These are phyloP conservation scores for Laspeyria flexula DNA, from an alignment of 2,888 invertebrate species.

Conservation along the genomic window DNA sequence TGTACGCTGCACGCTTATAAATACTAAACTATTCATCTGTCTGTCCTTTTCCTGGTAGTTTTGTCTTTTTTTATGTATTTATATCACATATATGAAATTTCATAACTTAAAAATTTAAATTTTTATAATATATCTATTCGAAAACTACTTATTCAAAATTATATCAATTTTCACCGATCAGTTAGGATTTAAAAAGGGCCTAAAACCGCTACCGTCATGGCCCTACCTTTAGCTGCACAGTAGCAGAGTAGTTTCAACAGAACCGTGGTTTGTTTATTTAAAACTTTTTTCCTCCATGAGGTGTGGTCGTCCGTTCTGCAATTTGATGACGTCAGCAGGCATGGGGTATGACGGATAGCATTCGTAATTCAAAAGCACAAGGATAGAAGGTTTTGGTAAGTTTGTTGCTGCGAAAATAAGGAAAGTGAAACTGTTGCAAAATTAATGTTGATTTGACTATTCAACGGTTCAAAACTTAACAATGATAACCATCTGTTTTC, in stretches of 20 bases:
- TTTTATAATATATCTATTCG: no score
- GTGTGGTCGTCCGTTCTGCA: slow-evolving; percentile 61
- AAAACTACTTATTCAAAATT: no score
- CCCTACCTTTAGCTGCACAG: slow-evolving; percentile 28
- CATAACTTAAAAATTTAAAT: no score
- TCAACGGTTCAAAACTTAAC: no score
- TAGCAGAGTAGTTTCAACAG: slow-evolving; percentile 62
- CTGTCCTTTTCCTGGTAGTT: no score
- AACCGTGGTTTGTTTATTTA: slow-evolving; percentile 71
- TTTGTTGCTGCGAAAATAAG: not conserved
- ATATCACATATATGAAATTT: no score
- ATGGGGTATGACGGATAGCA: slow-evolving; percentile 40
- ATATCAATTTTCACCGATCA: no score
- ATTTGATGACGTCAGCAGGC: slow-evolving; percentile 57
- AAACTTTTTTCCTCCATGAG: slow-evolving; percentile 69
- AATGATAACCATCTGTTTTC: no score
- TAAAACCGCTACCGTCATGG: slow-evolving; percentile 36
- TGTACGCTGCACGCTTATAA: no score
- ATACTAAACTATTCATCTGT: no score
- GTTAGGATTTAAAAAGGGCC: not conserved
- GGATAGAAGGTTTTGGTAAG: not conserved
- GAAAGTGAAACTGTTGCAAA: not conserved
- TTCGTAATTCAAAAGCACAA: slow-evolving; percentile 30
- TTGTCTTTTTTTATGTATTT: no score
- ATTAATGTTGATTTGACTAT: no score